These are phyloP conservation scores for Drosophila yakuba DNA, from an alignment of 1,140 invertebrate species.

Conservation along the genomic window DNA sequence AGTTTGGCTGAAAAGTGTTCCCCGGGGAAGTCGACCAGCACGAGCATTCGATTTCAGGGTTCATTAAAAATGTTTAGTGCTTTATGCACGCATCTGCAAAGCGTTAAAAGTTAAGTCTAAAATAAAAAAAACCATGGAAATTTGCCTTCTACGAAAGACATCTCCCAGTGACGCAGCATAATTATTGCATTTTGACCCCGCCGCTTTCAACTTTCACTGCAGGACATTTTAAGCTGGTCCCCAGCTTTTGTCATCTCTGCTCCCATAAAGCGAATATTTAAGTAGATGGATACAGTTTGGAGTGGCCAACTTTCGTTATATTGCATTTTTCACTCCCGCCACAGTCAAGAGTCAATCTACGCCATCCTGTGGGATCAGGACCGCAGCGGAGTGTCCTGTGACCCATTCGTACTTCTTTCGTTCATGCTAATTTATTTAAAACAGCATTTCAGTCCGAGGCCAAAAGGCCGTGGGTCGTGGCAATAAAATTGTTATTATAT, in stretches of 20 bases:
- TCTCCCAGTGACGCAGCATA: constrained; percentile 12
- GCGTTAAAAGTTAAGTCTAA: not conserved
- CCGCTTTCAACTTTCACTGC: constrained; percentile 12
- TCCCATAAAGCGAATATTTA: constrained; percentile 20
- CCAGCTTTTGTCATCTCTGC: constrained; percentile 14
- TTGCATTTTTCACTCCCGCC: not conserved
- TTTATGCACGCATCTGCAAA: constrained; percentile 48
- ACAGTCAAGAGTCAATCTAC: constrained; percentile 28
- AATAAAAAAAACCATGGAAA: not conserved
- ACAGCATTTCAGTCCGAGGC: constrained; percentile 21
- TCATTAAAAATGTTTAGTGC: constrained; percentile 76
- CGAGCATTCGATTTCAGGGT: constrained; percentile 68
- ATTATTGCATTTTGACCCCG: constrained; percentile 25
- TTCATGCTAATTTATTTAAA: constrained; percentile 40
- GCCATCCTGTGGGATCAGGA: constrained; percentile 27
- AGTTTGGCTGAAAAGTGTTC: constrained; percentile 27
- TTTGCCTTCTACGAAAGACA: not conserved
- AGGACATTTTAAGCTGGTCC: not conserved
- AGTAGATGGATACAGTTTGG: constrained; percentile 20
- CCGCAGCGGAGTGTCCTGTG: constrained; percentile 2
- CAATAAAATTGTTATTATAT: constrained; percentile 47
- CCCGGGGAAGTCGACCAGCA: constrained; percentile 15
- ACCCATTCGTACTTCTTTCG: not conserved
- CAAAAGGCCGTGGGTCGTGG: constrained; percentile 4
- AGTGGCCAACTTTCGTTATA: constrained; percentile 4